phyloP scores from a whole-genome alignment of 2,888 invertebrate genomes.

The Criorhina ranunculi region DNA sequence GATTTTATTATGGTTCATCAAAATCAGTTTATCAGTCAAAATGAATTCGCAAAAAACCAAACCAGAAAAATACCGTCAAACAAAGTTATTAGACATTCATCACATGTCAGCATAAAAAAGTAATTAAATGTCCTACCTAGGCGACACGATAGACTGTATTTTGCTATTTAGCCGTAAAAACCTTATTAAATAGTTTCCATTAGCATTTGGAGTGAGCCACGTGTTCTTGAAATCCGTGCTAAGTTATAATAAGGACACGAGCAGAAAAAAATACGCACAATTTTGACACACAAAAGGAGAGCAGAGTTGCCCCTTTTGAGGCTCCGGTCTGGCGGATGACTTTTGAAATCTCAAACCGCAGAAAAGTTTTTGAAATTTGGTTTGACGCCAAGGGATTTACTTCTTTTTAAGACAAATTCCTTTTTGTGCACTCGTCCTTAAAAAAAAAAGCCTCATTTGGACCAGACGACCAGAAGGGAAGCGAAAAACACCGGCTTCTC shows the following conservation, averaged over 20 bases:
- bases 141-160: conserved; percentile 19
- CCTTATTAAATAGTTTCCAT: conserved; percentile 3
- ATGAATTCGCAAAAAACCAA: conserved; percentile 4
- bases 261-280: not conserved
- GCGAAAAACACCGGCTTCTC: too few species aligned
- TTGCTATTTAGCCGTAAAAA: too few species aligned
- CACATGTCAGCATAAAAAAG: conserved; percentile 4
- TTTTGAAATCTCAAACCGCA: not conserved
- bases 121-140: conserved; percentile 12
- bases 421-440: too few species aligned
- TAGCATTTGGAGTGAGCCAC: not conserved
- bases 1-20: conserved; percentile 14
- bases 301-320: not conserved
- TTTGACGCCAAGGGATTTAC: too few species aligned
- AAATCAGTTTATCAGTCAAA: conserved; percentile 21
- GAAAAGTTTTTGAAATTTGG: too few species aligned
- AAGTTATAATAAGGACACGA: conserved; percentile 15
- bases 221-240: conserved; percentile 24
- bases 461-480: too few species aligned
- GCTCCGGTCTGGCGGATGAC: not conserved
- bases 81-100: conserved; percentile 44
- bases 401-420: too few species aligned
- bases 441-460: too few species aligned
- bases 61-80: conserved; percentile 14
- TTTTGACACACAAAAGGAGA: not conserved